These are phyloP conservation scores for Sparus aurata DNA, from an alignment of 2,797 vertebrate species.

Conservation along the genomic window DNA sequence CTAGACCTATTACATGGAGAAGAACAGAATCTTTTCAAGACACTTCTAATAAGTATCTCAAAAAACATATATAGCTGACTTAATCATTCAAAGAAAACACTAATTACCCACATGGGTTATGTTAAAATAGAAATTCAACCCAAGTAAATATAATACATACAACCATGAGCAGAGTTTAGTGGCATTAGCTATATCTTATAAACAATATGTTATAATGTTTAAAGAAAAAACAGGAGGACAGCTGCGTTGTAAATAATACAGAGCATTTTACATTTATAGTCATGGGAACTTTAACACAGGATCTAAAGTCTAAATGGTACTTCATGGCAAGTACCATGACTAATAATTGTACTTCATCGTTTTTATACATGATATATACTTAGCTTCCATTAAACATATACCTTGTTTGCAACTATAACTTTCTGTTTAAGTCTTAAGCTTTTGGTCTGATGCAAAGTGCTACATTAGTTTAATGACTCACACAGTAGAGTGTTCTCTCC, in stretches of 20 bases:
- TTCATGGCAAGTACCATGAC: background rate
- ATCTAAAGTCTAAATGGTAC: background rate
- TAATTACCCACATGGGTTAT: background rate
- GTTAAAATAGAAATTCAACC: slow-evolving; percentile 13
- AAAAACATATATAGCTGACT: slow-evolving; percentile 12
- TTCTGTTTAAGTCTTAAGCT: background rate
- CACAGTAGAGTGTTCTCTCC: slow-evolving; percentile 5
- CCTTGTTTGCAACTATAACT: too few relatives aligned
- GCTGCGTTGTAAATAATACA: background rate
- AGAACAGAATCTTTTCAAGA: slow-evolving; percentile 30
- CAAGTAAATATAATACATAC: background rate
- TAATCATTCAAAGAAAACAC: slow-evolving; percentile 1
- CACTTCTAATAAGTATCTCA: background rate
- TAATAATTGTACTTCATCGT: background rate
- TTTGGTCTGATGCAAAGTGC: slow-evolving; percentile 1
- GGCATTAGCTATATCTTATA: background rate
- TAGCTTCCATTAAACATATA: too few relatives aligned
- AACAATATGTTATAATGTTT: background rate
- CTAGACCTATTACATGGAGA: slow-evolving; percentile 24
- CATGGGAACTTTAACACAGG: background rate
- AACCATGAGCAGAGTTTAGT: background rate
- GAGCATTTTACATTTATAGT: background rate
- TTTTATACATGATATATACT: background rate
- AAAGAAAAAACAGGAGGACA: background rate
- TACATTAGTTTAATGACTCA: slow-evolving; percentile 27